A percentile compares a stretch with the other conserved stretches of the same genome.
Evolutionary conservation across 2,888 invertebrate genomes (phyloP).

Genomic region (Odontothrips loti): DNA sequence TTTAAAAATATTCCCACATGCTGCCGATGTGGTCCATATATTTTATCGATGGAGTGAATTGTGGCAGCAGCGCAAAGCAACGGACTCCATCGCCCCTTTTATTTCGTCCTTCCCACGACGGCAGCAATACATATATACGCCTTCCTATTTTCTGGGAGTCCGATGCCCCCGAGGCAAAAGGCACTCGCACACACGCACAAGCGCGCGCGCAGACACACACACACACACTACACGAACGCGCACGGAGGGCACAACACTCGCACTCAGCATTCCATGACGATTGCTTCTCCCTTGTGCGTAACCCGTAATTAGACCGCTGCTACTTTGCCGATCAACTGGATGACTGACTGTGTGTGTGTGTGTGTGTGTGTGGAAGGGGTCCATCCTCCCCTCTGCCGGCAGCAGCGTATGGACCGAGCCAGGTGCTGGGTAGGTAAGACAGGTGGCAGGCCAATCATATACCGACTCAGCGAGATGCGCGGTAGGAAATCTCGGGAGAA

Average conservation of each 20-base stretch:
- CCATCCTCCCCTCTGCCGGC: background rate
- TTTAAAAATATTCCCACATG: no score
- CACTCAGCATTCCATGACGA: constrained; percentile 16
- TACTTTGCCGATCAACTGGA: background rate
- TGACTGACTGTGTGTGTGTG: background rate
- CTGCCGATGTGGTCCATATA: no score
- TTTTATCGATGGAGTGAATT: no score
- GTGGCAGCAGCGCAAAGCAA: background rate
- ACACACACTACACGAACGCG: background rate
- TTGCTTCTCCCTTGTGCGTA: constrained; percentile 13
- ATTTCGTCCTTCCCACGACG: background rate
- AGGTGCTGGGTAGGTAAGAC: background rate
- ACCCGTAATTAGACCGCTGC: constrained; percentile 19
- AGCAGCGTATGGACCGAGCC: background rate
- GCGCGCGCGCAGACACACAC: background rate
- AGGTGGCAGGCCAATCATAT: background rate
- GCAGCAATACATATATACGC: background rate
- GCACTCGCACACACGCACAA: background rate
- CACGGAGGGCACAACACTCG: no score
- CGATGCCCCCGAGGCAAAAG: background rate
- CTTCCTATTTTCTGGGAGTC: constrained; percentile 13
- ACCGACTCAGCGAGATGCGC: no score
- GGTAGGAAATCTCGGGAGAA: no score
- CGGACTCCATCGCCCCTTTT: background rate
- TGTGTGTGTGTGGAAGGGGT: background rate